Evolutionary conservation across 2,797 vertebrate species (phyloP).

Genomic region (Echeneis naucrates): DNA sequence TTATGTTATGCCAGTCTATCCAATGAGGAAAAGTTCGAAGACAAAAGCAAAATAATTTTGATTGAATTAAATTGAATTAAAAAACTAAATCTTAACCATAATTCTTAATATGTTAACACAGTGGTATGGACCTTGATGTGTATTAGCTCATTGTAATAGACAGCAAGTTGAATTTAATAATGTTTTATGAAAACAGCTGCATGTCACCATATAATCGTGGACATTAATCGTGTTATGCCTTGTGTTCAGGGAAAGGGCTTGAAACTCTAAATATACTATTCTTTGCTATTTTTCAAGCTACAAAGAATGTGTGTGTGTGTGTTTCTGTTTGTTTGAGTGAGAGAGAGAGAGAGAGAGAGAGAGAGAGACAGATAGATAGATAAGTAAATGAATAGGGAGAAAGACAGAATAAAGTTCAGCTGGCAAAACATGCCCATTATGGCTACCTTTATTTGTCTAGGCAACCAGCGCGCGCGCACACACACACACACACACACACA

Average conservation of each 20-base stretch:
- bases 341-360: slow-evolving; percentile 4
- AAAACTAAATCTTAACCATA: neutral
- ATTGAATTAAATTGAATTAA: neutral
- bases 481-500: slow-evolving; percentile 12
- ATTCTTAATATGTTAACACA: slow-evolving; percentile 4
- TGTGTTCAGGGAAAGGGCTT: slow-evolving; percentile 10
- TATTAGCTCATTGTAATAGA: slow-evolving; percentile 20
- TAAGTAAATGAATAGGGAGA: neutral
- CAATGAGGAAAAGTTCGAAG: neutral
- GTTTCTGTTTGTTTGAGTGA: neutral
- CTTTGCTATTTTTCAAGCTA: slow-evolving; percentile 16
- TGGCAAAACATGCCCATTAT: slow-evolving; percentile 50
- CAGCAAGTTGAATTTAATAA: slow-evolving; percentile 24
- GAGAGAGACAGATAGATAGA: neutral
- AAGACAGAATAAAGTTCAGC: slow-evolving; percentile 27
- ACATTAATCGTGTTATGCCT: slow-evolving; percentile 35
- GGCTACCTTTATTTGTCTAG: slow-evolving; percentile 54
- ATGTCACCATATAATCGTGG: slow-evolving; percentile 2
- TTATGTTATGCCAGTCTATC: neutral
- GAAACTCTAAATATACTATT: neutral
- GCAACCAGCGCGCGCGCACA: slow-evolving; percentile 25
- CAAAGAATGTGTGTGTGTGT: slow-evolving; percentile 1
- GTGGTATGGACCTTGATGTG: neutral
- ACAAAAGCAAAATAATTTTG: too few relatives aligned
- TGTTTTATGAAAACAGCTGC: slow-evolving; percentile 46